Base-by-base conservation (phyloP, 1,140 invertebrate genomes). In the Oreohelix idahoensis region DNA sequence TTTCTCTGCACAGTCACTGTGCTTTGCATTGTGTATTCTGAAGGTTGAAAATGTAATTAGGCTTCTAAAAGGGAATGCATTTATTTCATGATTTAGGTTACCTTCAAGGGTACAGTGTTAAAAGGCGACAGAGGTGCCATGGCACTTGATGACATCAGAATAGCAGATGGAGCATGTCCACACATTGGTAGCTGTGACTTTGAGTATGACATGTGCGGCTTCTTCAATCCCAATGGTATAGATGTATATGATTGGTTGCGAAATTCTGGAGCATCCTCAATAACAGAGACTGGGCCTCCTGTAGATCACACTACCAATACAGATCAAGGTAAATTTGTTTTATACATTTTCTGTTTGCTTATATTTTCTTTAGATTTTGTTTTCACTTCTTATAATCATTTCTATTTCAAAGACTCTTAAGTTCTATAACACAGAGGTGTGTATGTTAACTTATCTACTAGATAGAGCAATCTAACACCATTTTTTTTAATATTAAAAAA, bases 61-160 rank as follows among this genome's bases (percentile, higher is more conserved):
- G 15, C 42, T 45, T 45, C 5, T 45, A 5, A 58, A 58, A 11
- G 2, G 20, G 10, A 58, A n/a, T 58, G 15, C 26, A 15, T n/a
- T 10, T 58, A 23, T 42, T 39, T 74, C 39, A 74, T 84, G 4
- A 83, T 80, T 15, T 66, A 92, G 90, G 83, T 92, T 38, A 85
- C 87, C 17, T 92, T 91, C 85, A 88, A 90, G 83, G 91, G 89
- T 32, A 84, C 88, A 36, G 77, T 86, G 11, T 89, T 90, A 5
- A 83, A 81, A 29, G 89, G 88, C 84, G 88, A 86, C 79, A 69
- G 69, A 26, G 89, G 89, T 70, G 92, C 91, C 83, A 92, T 92
- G n/a, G 91, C 90, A 53, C 84, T 93, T 75, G 92, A 93, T 88
- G 90, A 91, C 83, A 84, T 91, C 20, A 84, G 83, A 53, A 78